Evolutionary conservation across 2,113 vertebrate species (phyloP).

Genomic region (Eubucco bourcierii): DNA sequence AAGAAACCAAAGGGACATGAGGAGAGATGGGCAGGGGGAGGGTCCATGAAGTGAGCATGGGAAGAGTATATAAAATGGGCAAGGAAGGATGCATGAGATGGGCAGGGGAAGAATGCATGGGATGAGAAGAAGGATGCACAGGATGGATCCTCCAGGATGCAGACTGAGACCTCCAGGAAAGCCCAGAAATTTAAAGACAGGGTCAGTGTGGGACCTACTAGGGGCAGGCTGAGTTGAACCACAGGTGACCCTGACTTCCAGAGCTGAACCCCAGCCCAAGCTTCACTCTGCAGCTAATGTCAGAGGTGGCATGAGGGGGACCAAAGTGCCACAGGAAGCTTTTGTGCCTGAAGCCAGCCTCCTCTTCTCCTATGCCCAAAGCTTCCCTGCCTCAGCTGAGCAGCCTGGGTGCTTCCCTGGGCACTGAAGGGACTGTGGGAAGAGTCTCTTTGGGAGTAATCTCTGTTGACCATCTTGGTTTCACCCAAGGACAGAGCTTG

Average conservation of each 20-base stretch:
- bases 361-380: background rate
- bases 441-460: background rate
- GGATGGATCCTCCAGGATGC: background rate
- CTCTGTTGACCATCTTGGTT: background rate
- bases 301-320: background rate
- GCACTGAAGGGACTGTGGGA: background rate
- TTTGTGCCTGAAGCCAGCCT: background rate
- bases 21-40: too few relatives aligned
- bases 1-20: too few relatives aligned
- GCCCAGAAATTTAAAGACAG: background rate
- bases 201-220: fast-evolving
- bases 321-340: background rate
- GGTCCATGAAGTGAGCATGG: too few relatives aligned
- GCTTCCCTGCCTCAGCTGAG: background rate
- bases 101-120: too few relatives aligned
- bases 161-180: background rate
- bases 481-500: background rate
- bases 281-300: background rate
- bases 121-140: background rate
- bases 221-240: background rate
- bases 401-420: background rate
- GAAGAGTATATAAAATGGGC: too few relatives aligned
- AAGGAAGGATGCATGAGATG: too few relatives aligned
- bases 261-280: background rate
- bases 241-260: background rate